Evolutionary conservation across 2,113 vertebrate genomes (phyloP), one percentile per base, ranked within the genome.

Genomic region (Tichodroma muraria): DNA sequence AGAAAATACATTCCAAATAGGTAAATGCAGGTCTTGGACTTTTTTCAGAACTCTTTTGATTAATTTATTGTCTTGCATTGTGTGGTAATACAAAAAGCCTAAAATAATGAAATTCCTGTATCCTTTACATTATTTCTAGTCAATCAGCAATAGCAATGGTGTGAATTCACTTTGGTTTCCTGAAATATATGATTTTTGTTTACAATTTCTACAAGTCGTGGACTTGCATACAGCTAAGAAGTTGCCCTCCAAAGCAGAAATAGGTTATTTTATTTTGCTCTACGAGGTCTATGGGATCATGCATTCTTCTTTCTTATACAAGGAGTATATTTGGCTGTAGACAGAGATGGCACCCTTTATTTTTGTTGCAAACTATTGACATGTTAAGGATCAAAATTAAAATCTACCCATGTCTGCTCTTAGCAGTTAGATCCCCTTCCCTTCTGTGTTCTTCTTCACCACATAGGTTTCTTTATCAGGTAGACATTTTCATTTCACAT

Each of bases 91-190:
- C 8, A 64, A 60, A 85, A 92, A 63, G 65, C 76, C 63, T 71
- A 80, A 90, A 94, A 83, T 80, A 95, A 92, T 76, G 52, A 84
- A 8, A 83, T 91, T 71, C 89, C 49, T 84, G 64, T 60, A 70
- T 44, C 45, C 65, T 69, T 94, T 89, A 52, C 38, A 47, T 14
- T 35, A 72, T 56, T 88, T 73, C 13, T 15, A 50, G 20, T 73
- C 83, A n/a, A 92, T 76, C 84, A 70, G n/a, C 61, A 56, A 64
- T 6, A 82, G 30, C 15, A 11, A 52, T 44, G 84, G 37, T 4
- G 4, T 28, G 21, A 90, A 83, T 24, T 66, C 45, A 59, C 30
- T 44, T 72, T 80, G 17, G 22, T 73, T 79, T 80, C n/a, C 38
- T 38, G 37, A 47, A 86, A 73, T 40, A 70, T 1, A 14, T 6